Conservation (phyloP, 2,113 vertebrate genomes). For the Platichthys flesus region DNA sequence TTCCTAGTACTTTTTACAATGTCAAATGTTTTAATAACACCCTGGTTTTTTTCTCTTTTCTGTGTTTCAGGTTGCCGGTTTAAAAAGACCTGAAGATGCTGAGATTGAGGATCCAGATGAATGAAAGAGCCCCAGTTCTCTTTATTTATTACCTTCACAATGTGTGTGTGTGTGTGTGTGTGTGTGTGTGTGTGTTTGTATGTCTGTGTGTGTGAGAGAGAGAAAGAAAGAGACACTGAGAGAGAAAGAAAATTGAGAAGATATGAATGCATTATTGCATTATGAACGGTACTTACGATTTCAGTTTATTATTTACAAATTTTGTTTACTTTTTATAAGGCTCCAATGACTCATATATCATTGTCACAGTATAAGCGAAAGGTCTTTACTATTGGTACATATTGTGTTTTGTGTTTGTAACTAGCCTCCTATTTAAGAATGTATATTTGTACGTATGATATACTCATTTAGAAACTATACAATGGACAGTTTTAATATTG, state of each 20-base stretch:
- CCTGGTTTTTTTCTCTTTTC: constrained; percentile 17
- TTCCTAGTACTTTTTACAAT: background rate
- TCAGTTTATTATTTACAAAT: constrained; percentile 67
- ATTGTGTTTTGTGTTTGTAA: constrained; percentile 81
- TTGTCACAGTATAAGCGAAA: constrained; percentile 66
- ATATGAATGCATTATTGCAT: constrained; percentile 53
- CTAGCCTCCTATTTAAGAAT: constrained; percentile 80
- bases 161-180: constrained; percentile 20
- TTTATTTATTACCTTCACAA: constrained; percentile 74
- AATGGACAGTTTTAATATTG: constrained; percentile 70
- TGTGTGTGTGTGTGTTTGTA: constrained; percentile 19
- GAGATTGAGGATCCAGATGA: constrained; percentile 51
- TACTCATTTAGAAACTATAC: constrained; percentile 76
- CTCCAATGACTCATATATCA: constrained; percentile 70
- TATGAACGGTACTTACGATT: constrained; percentile 59
- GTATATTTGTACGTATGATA: constrained; percentile 81
- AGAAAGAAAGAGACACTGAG: constrained; percentile 1
- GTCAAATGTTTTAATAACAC: constrained; percentile 18
- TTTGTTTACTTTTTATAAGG: constrained; percentile 78
- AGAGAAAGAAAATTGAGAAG: constrained; percentile 23
- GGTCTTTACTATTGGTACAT: constrained; percentile 42
- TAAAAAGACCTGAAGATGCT: constrained; percentile 45
- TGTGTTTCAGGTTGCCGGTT: constrained; percentile 70
- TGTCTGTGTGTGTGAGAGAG: background rate
- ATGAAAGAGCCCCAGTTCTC: constrained; percentile 65